Conservation (phyloP, 2,113 vertebrate genomes). For the Thamnaconus septentrionalis region DNA sequence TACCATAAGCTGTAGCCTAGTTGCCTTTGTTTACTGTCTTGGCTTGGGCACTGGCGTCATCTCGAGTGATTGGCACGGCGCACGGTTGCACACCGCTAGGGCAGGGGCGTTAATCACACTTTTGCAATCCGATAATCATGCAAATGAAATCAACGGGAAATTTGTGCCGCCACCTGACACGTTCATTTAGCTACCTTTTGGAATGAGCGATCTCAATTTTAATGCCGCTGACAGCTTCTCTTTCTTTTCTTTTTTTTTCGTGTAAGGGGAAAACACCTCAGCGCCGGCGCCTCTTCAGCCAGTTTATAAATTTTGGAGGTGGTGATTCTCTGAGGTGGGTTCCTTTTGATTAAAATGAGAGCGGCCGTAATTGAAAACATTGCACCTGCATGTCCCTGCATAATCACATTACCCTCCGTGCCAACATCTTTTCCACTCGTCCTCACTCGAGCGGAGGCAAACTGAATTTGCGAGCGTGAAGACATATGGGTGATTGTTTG, state of each 20-base stretch:
- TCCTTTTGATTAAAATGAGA: conserved; percentile 52
- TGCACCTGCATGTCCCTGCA: conserved; percentile 46
- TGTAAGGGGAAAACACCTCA: conserved; percentile 3
- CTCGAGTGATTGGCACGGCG: conserved; percentile 29
- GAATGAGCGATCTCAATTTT: neutral
- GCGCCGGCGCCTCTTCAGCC: conserved; percentile 17
- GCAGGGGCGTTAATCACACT: conserved; percentile 24
- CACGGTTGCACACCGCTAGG: conserved; percentile 22
- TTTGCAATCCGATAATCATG: conserved; percentile 4
- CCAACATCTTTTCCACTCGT: conserved; percentile 18
- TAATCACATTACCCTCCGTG: conserved; percentile 43
- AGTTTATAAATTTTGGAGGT: conserved; percentile 40
- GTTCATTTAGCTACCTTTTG: neutral
- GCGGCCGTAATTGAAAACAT: conserved; percentile 45
- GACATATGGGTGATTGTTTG: conserved; percentile 37
- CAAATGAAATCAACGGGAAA: conserved; percentile 18
- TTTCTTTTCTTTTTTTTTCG: no score
- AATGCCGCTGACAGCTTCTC: neutral
- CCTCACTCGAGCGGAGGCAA: conserved; percentile 30
- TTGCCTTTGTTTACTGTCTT: conserved; percentile 24
- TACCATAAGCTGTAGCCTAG: conserved; percentile 19
- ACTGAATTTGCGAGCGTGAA: conserved; percentile 22
- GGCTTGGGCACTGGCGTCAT: conserved; percentile 14
- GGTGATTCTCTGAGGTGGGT: conserved; percentile 25
- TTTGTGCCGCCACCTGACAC: neutral